Percentiles rank a stretch among this genome's conserved stretches.
These are phyloP conservation scores for Brachionus calyciflorus DNA, from an alignment of 1,140 invertebrate genomes.

Conservation along the genomic window DNA sequence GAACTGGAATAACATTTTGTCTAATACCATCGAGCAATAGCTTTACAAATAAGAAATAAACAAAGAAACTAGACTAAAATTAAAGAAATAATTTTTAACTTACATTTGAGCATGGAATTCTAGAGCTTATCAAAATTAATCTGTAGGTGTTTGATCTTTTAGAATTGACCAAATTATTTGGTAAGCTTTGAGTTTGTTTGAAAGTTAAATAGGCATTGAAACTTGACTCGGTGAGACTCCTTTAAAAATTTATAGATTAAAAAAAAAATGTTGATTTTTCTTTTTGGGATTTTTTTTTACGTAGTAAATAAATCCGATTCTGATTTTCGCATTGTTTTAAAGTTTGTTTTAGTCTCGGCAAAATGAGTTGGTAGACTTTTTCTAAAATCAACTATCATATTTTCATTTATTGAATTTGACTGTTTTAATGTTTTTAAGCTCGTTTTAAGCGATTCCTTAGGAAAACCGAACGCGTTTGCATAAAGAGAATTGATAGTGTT, in stretches of 20 bases:
- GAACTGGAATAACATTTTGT: neutral
- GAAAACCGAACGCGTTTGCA: neutral
- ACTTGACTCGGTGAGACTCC: slow-evolving; percentile 34
- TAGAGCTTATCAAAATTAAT: slow-evolving; percentile 22
- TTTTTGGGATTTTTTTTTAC: neutral
- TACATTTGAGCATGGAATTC: slow-evolving; percentile 22
- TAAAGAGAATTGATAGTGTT: neutral
- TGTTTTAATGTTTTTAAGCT: neutral
- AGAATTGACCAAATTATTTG: neutral
- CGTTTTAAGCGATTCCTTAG: neutral
- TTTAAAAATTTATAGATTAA: neutral
- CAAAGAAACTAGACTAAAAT: neutral
- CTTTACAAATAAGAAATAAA: neutral
- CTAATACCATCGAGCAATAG: neutral
- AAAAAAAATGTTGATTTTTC: neutral
- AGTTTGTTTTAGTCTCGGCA: neutral
- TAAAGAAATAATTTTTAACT: neutral
- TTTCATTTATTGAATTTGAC: neutral
- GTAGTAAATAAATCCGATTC: slow-evolving; percentile 22
- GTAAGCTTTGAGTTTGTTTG: slow-evolving; percentile 2
- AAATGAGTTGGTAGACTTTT: neutral
- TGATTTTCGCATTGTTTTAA: slow-evolving; percentile 27
- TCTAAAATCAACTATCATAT: slow-evolving; percentile 1
- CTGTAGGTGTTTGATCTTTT: neutral
- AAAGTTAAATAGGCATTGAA: slow-evolving; percentile 29